Percentiles rank a stretch among this genome's conserved stretches.
Conservation (phyloP, 2,113 vertebrate species). For the Macaca mulatta region DNA sequence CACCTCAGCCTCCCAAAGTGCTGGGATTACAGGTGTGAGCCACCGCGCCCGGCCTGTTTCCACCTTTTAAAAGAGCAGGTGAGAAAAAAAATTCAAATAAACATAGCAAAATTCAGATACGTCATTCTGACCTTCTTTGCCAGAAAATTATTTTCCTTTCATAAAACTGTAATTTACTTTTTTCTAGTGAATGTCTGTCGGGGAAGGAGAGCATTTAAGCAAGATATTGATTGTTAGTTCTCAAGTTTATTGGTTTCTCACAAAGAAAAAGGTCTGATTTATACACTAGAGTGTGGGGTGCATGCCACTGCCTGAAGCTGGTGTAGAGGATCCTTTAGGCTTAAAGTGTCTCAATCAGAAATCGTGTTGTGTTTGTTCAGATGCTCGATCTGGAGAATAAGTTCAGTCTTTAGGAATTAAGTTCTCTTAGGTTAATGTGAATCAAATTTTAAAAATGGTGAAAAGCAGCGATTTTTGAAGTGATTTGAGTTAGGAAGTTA, state of each 20-base stretch:
- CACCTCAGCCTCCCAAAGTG: too few relatives aligned
- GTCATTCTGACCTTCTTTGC: background rate
- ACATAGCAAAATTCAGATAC: background rate
- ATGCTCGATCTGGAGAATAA: background rate
- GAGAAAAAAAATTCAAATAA: background rate
- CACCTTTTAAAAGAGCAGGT: background rate
- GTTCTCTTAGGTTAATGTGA: background rate
- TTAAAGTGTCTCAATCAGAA: background rate
- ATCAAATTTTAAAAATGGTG: background rate
- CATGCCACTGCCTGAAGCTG: background rate
- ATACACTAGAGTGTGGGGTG: too few relatives aligned
- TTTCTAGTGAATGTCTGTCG: background rate
- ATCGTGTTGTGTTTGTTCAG: background rate
- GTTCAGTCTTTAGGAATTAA: background rate
- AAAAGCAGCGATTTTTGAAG: background rate
- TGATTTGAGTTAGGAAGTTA: background rate
- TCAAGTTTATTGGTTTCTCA: background rate
- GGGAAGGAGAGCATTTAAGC: background rate
- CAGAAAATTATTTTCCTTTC: conserved; percentile 23
- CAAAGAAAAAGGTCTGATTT: background rate
- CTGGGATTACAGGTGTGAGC: too few relatives aligned
- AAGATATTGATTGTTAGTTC: background rate
- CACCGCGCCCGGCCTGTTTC: background rate
- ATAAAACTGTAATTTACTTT: background rate
- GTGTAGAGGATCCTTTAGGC: background rate